A percentile compares a stretch with the other conserved stretches of the same genome.
These are phyloP conservation scores for Gasterosteus nipponicus DNA, from an alignment of 2,113 vertebrate species.

Conservation along the genomic window DNA sequence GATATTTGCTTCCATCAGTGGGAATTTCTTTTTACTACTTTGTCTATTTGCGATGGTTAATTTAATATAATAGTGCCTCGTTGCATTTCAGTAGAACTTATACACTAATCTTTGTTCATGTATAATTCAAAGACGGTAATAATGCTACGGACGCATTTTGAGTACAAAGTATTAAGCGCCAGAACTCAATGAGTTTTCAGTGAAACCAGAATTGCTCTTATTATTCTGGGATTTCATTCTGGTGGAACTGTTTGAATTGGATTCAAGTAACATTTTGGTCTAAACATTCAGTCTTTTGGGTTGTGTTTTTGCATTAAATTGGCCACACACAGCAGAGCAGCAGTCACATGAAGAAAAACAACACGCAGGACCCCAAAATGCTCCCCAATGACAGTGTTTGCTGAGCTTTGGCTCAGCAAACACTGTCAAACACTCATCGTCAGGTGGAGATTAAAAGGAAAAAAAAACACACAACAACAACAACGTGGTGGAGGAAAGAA, in stretches of 20 bases:
- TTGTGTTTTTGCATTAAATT: background rate
- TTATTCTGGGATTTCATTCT: background rate
- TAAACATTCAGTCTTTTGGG: background rate
- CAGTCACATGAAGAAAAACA: conserved; percentile 5
- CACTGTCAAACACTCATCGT: conserved; percentile 63
- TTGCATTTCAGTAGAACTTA: background rate
- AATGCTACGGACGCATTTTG: background rate
- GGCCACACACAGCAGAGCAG: background rate
- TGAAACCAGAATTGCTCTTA: background rate
- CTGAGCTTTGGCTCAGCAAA: conserved; percentile 42
- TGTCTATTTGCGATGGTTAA: background rate
- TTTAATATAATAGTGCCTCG: too few relatives aligned
- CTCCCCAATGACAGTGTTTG: conserved; percentile 4
- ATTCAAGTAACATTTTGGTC: background rate
- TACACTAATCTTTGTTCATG: background rate
- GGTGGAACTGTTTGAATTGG: background rate
- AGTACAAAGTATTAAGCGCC: background rate
- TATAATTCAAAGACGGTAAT: background rate
- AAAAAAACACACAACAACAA: conserved; percentile 9
- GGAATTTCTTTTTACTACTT: background rate
- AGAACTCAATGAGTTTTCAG: background rate
- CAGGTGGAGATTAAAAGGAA: conserved; percentile 56
- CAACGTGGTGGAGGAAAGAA: conserved; percentile 41
- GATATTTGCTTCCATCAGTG: background rate
- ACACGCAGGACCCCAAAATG: conserved; percentile 19